A percentile compares a stretch with the other conserved stretches of the same genome.
Conservation (phyloP, 1,140 invertebrate species). For the Penaeus vannamei region DNA sequence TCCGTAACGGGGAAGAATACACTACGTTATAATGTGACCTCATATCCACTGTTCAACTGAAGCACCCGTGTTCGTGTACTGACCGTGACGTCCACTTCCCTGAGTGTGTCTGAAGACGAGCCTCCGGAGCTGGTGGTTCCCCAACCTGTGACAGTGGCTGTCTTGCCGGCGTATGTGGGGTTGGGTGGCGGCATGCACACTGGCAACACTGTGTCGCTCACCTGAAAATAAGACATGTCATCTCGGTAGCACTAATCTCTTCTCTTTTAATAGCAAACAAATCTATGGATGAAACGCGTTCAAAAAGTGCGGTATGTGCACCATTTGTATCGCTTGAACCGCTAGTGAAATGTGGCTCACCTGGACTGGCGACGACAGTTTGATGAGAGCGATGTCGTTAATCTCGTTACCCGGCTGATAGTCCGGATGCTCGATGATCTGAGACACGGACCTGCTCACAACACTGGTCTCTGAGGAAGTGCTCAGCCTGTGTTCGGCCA, state of each 20-base stretch:
- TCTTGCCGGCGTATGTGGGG: background rate
- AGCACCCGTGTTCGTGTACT: background rate
- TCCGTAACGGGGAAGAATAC: no score
- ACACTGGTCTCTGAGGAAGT: no score
- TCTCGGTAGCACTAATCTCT: no score
- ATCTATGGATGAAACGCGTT: no score
- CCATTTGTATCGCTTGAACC: background rate
- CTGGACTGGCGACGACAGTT: background rate
- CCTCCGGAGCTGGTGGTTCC: slow-evolving; percentile 37
- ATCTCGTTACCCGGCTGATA: background rate
- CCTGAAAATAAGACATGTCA: background rate
- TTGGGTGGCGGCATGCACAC: slow-evolving; percentile 40
- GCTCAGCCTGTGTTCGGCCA: no score
- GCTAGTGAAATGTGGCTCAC: background rate
- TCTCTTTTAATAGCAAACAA: background rate
- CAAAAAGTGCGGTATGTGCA: no score
- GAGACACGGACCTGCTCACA: no score
- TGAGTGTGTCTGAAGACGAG: slow-evolving; percentile 10
- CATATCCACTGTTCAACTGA: background rate
- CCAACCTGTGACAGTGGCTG: slow-evolving; percentile 40
- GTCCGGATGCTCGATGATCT: no score
- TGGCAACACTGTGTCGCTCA: slow-evolving; percentile 39
- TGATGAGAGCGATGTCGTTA: background rate
- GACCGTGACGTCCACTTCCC: slow-evolving; percentile 44
- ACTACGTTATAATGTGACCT: no score